Evolutionary conservation across 2,888 invertebrate genomes (phyloP).

Genomic region (Venusia cambrica): DNA sequence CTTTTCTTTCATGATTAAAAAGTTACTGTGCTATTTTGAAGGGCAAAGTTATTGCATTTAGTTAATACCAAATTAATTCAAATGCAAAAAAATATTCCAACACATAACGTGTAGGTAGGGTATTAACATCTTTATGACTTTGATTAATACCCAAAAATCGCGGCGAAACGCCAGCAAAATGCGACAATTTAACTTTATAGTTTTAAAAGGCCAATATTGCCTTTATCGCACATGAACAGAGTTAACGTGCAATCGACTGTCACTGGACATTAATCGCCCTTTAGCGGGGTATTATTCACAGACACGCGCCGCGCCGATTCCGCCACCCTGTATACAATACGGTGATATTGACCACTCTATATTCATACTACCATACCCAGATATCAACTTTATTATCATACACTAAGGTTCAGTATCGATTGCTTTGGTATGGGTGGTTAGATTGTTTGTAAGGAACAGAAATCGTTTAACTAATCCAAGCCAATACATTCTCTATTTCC

Average conservation of each 20-base stretch:
- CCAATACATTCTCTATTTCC: conserved; percentile 76
- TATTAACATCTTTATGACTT: no score
- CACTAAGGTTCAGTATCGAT: conserved; percentile 24
- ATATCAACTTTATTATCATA: conserved; percentile 21
- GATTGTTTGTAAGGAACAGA: conserved; percentile 27
- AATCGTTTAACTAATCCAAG: conserved; percentile 73
- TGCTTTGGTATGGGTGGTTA: conserved; percentile 17
- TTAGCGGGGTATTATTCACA: conserved; percentile 78
- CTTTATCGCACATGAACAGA: conserved; percentile 38
- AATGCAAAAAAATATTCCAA: no score
- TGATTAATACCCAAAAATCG: no score
- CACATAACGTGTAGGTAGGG: no score
- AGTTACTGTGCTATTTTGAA: no score
- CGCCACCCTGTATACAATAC: conserved; percentile 56
- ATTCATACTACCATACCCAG: conserved; percentile 23
- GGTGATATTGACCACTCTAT: conserved; percentile 30
- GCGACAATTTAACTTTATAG: conserved; percentile 23
- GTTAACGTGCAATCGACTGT: conserved; percentile 55
- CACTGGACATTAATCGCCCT: conserved; percentile 73
- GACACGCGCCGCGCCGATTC: conserved; percentile 72
- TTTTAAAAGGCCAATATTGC: conserved; percentile 25
- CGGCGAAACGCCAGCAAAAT: conserved; percentile 11
- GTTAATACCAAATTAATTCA: no score
- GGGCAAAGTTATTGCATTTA: no score
- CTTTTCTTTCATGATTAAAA: no score